These are phyloP conservation scores for Hypolimnas misippus DNA, from an alignment of 2,888 invertebrate species.

Conservation along the genomic window DNA sequence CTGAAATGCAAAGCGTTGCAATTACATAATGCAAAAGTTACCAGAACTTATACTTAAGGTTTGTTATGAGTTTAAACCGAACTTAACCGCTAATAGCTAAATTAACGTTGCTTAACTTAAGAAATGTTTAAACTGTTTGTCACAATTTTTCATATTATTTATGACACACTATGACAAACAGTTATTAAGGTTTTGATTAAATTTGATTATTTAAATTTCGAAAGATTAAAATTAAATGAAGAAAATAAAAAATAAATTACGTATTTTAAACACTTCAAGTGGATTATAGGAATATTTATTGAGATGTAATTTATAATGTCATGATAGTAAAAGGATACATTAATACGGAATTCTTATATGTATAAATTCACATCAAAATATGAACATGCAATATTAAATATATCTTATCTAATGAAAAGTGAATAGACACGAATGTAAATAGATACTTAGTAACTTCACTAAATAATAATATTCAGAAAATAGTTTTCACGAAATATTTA, in stretches of 20 bases:
- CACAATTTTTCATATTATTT: no score
- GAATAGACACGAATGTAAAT: neutral
- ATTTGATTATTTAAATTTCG: no score
- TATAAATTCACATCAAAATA: constrained; percentile 3
- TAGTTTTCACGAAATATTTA: neutral
- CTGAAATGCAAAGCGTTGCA: neutral
- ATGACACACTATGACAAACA: no score
- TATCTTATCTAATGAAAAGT: neutral
- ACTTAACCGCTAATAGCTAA: no score
- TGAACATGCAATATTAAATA: neutral
- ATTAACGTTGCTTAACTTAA: no score
- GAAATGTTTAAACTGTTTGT: no score
- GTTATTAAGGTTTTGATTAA: no score
- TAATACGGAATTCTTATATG: neutral
- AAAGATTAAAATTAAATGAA: no score
- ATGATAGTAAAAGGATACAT: constrained; percentile 5
- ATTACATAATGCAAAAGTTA: no score
- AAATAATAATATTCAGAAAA: constrained; percentile 1
- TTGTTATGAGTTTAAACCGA: no score
- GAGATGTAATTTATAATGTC: neutral
- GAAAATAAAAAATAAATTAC: no score
- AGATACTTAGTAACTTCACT: neutral
- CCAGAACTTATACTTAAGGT: no score
- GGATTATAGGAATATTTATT: neutral
- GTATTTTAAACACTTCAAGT: neutral